Percentiles rank a stretch among this genome's conserved stretches.
Conservation (phyloP, 1,140 invertebrate species). For the Notospermus geniculatus region DNA sequence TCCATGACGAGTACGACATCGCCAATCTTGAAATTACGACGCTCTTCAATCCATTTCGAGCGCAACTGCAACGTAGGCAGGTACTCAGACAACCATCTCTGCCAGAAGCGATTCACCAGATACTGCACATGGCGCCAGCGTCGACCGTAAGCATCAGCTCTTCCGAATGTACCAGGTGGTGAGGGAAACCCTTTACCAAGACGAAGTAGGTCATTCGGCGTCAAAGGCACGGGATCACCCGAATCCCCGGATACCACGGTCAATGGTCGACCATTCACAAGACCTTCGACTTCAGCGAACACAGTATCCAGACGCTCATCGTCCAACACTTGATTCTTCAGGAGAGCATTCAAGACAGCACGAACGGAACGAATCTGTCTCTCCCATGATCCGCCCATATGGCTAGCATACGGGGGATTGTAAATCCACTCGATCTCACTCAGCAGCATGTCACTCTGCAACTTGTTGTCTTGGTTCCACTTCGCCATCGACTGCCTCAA, state of each 20-base stretch:
- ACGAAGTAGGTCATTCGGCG: constrained; percentile 8
- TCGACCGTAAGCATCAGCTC: neutral
- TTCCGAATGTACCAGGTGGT: neutral
- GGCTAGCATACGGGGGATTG: constrained; percentile 6
- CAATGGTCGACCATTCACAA: constrained; percentile 18
- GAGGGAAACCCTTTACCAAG: constrained; percentile 4
- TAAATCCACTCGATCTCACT: constrained; percentile 9
- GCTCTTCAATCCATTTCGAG: constrained; percentile 23
- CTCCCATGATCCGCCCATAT: constrained; percentile 11
- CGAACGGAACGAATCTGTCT: constrained; percentile 19
- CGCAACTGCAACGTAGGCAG: constrained; percentile 23
- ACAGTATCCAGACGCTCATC: constrained; percentile 24
- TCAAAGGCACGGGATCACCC: neutral
- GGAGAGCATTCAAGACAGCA: constrained; percentile 15
- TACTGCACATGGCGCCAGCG: constrained; percentile 9
- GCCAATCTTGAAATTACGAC: constrained; percentile 21
- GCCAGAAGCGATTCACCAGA: constrained; percentile 1
- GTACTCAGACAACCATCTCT: constrained; percentile 21
- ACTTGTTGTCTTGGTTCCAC: too few relatives aligned
- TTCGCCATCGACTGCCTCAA: too few relatives aligned
- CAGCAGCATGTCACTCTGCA: too few relatives aligned
- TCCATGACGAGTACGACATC: constrained; percentile 28
- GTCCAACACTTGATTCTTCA: constrained; percentile 21
- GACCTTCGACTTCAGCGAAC: constrained; percentile 20
- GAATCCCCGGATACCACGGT: constrained; percentile 10